Evolutionary conservation across 2,797 vertebrate species (phyloP), one percentile per base, ranked within the genome.

Genomic region (Sorex maritimensis): DNA sequence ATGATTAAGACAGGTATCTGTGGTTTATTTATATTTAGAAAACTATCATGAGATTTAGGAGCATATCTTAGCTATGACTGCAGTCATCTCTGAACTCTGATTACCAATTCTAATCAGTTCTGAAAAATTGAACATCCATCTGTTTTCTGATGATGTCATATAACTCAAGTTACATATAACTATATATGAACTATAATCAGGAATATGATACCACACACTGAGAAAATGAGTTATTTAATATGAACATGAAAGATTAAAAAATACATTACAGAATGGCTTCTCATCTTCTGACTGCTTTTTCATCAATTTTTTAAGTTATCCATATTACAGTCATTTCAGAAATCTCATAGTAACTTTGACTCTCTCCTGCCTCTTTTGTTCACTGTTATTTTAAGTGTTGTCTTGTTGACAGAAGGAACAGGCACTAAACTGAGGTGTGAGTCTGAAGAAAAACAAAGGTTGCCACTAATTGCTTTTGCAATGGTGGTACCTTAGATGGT

Each of bases 101-200:
- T 88, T 23, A 90, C 81, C 86, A 92, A 86, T 81, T 88, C 34
- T 78, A 95, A 94, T 94, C 74, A 63, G 67, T 91, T 94, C 44
- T 87, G 81, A 73, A 88, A 91, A 94, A 74, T 52, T 79, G 86
- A 93, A 46, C 65, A 87, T 85, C 67, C 88, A 85, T 90, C 90
- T 89, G 78, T 86, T 91, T 96, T 74, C 84, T 92, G 78, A 93
- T 80, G 58, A 78, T 81, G 92, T 95, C 71, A 49, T 82, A 46
- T 72, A 82, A 58, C 26, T 83, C 95, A 91, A 78, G 61, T 94
- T 94, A 8, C 55, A 23, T 58, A 67, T 75, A 38, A 63, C 38
- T 88, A 9, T 58, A 73, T 55, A 63, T 52, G 38, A 49, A 68
- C 34, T 84, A 14, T 83, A 91, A 92, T 85, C 13, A 81, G 30